These are phyloP conservation scores for Aplochiton taeniatus DNA, from an alignment of 2,797 vertebrate species.

Conservation along the genomic window DNA sequence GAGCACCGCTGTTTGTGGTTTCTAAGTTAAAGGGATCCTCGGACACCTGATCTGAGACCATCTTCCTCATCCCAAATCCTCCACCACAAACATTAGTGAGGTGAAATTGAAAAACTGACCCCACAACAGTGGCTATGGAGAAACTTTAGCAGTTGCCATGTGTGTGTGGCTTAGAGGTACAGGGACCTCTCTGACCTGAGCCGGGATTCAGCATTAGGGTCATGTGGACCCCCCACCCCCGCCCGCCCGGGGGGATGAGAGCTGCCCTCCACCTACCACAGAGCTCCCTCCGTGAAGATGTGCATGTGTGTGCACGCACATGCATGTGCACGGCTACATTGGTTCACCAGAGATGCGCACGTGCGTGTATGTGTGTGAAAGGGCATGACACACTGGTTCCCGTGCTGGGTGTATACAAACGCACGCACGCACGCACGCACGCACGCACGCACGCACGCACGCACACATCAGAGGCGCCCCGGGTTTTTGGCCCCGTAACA, in stretches of 20 bases:
- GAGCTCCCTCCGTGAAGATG: conserved; percentile 14
- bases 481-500: conserved; percentile 37
- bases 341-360: conserved; percentile 1
- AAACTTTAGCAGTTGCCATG: not conserved
- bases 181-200: conserved; percentile 5
- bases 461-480: conserved; percentile 4
- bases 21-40: too few relatives aligned
- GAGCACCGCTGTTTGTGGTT: too few relatives aligned
- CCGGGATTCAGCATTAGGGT: conserved; percentile 7
- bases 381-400: conserved; percentile 32
- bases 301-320: conserved; percentile 2
- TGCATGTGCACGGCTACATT: conserved; percentile 6
- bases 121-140: too few relatives aligned
- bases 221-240: conserved; percentile 33
- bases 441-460: conserved; percentile 30
- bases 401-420: not conserved
- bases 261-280: not conserved
- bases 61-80: too few relatives aligned
- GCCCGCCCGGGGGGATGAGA: too few relatives aligned
- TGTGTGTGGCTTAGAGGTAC: not conserved
- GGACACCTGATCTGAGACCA: too few relatives aligned
- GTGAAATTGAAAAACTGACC: too few relatives aligned
- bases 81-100: too few relatives aligned
- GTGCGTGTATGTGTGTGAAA: not conserved
- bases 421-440: too few relatives aligned